Percentiles rank a stretch among this genome's conserved stretches.
Conservation (phyloP, 2,888 invertebrate genomes). For the Elegia similella region DNA sequence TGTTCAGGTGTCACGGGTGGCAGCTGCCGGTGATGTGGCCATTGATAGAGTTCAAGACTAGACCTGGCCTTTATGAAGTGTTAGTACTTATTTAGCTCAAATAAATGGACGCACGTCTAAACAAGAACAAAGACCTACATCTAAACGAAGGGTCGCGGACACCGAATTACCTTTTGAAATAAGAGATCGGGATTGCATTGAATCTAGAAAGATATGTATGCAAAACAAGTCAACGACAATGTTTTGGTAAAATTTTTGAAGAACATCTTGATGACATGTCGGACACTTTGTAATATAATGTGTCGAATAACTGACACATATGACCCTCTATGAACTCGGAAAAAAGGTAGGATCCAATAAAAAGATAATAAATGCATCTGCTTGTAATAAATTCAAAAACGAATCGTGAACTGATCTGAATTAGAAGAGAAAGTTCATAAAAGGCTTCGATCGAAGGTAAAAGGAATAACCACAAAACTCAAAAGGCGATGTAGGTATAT, state of each 20-base stretch:
- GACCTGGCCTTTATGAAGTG: constrained; percentile 15
- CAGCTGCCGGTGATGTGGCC: constrained; percentile 41
- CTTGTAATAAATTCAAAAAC: too few relatives aligned
- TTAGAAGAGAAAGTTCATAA: not conserved
- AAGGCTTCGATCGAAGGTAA: too few relatives aligned
- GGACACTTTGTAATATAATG: too few relatives aligned
- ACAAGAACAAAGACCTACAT: constrained; percentile 24
- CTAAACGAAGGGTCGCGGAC: not conserved
- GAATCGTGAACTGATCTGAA: too few relatives aligned
- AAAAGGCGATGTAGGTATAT: not conserved
- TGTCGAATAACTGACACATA: too few relatives aligned
- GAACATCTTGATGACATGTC: too few relatives aligned
- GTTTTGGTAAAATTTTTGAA: too few relatives aligned
- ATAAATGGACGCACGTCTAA: constrained; percentile 15
- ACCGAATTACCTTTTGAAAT: not conserved
- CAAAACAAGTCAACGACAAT: not conserved
- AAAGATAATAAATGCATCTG: too few relatives aligned
- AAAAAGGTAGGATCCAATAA: too few relatives aligned
- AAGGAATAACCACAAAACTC: not conserved
- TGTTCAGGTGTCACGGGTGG: constrained; percentile 36
- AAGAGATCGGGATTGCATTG: constrained; percentile 1
- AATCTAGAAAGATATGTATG: not conserved
- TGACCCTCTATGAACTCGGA: too few relatives aligned
- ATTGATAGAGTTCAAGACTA: constrained; percentile 26
- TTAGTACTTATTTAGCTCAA: constrained; percentile 14